Percentiles rank a stretch among this genome's conserved stretches.
phyloP scores from a whole-genome alignment of 2,113 vertebrate genomes.

The Pluvialis apricaria region DNA sequence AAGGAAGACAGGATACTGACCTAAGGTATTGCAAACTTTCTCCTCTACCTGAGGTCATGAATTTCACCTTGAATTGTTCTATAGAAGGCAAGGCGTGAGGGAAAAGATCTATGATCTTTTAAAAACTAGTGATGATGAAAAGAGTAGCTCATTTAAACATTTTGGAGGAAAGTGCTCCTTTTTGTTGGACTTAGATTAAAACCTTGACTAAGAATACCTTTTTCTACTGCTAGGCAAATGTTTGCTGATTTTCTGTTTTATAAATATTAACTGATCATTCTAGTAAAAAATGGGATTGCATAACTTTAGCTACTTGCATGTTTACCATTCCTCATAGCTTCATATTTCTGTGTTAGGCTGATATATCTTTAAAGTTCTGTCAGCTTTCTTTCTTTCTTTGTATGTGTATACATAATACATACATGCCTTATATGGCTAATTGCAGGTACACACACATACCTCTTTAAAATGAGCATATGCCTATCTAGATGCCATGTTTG shows the following conservation, averaged over 20 bases:
- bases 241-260: neutral
- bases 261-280: neutral
- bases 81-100: neutral
- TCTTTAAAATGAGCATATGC: neutral
- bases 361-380: neutral
- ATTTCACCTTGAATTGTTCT: neutral
- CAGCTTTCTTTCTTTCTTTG: neutral
- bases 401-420: neutral
- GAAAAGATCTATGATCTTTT: neutral
- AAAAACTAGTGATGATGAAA: neutral
- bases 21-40: neutral
- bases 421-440: neutral
- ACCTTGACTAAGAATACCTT: neutral
- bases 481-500: neutral
- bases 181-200: neutral
- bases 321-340: neutral
- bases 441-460: neutral
- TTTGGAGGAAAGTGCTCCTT: neutral
- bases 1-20: neutral
- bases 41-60: neutral
- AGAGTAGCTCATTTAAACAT: neutral
- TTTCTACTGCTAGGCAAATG: neutral
- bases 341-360: neutral
- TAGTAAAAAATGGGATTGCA: neutral
- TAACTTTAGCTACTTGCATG: neutral